Percentiles rank a stretch among this genome's conserved stretches.
These are phyloP conservation scores for Lindbergichthys nudifrons DNA, from an alignment of 2,797 vertebrate species.

Conservation along the genomic window DNA sequence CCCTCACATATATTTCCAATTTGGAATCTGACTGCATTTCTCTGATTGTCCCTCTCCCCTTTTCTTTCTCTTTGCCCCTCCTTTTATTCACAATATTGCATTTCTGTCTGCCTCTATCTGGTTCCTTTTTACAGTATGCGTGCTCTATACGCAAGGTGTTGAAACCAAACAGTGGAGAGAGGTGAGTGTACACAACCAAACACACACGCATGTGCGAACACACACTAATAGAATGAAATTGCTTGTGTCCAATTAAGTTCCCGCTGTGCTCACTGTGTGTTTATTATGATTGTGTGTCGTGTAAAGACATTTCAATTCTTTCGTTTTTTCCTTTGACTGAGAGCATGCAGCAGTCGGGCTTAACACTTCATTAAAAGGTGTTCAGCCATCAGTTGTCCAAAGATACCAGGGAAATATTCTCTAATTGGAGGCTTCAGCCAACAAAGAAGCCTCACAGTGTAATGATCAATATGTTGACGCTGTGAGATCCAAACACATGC, in stretches of 20 bases:
- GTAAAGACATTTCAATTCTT: slow-evolving; percentile 27
- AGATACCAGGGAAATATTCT: slow-evolving; percentile 47
- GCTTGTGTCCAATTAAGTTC: slow-evolving; percentile 44
- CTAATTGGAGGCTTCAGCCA: slow-evolving; percentile 57
- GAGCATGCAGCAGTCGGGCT: slow-evolving; percentile 15
- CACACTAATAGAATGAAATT: slow-evolving; percentile 3
- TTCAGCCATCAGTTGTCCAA: slow-evolving; percentile 46
- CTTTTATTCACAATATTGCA: slow-evolving; percentile 23
- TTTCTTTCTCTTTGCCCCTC: slow-evolving; percentile 13
- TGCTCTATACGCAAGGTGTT: slow-evolving; percentile 94
- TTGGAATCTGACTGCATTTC: slow-evolving; percentile 40
- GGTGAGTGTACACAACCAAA: slow-evolving; percentile 80
- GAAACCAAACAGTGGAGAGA: slow-evolving; percentile 96
- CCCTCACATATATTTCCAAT: slow-evolving; percentile 59
- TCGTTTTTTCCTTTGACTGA: neutral
- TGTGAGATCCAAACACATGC: slow-evolving; percentile 36
- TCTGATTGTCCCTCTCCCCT: slow-evolving; percentile 30
- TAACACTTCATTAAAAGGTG: slow-evolving; percentile 50
- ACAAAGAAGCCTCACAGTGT: slow-evolving; percentile 28
- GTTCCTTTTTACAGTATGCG: slow-evolving; percentile 87
- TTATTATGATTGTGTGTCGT: neutral
- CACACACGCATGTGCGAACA: slow-evolving; percentile 12
- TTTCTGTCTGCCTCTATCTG: slow-evolving; percentile 40
- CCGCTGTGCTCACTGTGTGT: slow-evolving; percentile 15
- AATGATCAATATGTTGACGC: slow-evolving; percentile 62